A percentile compares a stretch with the other conserved stretches of the same genome.
Conservation (phyloP, 2,888 invertebrate genomes). For the Cheilosia vulpina region DNA sequence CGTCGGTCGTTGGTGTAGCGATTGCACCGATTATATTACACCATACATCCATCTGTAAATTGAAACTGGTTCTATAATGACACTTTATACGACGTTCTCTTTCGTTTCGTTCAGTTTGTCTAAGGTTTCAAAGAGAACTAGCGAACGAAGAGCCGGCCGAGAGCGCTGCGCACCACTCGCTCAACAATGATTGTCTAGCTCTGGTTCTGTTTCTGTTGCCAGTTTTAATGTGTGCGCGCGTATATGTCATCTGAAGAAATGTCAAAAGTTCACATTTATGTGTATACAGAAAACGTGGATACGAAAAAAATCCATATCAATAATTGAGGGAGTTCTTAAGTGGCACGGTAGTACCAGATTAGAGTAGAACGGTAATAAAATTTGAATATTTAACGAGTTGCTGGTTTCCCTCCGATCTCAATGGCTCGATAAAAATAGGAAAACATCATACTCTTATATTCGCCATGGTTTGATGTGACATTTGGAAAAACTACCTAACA, state of each 20-base stretch:
- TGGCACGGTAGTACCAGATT: constrained; percentile 59
- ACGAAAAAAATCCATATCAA: constrained; percentile 56
- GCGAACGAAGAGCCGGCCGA: constrained; percentile 17
- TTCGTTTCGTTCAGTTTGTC: constrained; percentile 43
- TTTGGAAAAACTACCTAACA: background rate
- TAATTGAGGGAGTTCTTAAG: constrained; percentile 56
- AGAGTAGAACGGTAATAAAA: constrained; percentile 46
- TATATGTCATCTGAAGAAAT: constrained; percentile 36
- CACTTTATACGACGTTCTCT: constrained; percentile 6
- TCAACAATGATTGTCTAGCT: background rate
- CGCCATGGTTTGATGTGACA: background rate
- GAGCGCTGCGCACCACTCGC: constrained; percentile 2
- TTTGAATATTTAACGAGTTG: constrained; percentile 38
- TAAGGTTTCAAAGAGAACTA: background rate
- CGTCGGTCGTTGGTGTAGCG: constrained; percentile 20
- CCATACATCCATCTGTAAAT: background rate
- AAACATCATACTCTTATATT: background rate
- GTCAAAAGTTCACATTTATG: constrained; percentile 58
- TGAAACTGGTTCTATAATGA: background rate
- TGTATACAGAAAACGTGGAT: constrained; percentile 52
- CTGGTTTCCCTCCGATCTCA: background rate
- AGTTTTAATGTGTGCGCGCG: constrained; percentile 16
- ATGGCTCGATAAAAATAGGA: background rate
- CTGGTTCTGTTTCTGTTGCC: too few relatives aligned
- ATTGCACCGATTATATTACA: background rate